These are phyloP conservation scores for Burhinus bistriatus DNA, from an alignment of 2,113 vertebrate genomes.

Conservation along the genomic window DNA sequence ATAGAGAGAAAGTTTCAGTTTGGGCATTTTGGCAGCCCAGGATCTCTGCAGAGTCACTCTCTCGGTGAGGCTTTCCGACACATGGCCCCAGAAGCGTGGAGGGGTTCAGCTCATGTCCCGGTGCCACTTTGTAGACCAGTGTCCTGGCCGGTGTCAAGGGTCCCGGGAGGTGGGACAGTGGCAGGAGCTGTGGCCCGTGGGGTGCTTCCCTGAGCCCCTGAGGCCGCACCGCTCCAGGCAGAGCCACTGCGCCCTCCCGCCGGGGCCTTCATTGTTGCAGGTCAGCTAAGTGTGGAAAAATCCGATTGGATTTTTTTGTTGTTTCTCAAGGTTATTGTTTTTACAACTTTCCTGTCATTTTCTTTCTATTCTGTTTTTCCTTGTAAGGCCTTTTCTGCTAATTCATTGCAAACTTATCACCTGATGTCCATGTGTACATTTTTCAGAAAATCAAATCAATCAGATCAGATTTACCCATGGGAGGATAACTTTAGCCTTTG, in stretches of 20 bases:
- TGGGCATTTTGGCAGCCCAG: neutral
- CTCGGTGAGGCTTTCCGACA: neutral
- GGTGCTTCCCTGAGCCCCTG: neutral
- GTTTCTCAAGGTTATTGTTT: neutral
- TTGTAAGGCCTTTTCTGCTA: neutral
- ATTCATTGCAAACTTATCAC: neutral
- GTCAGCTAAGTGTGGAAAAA: neutral
- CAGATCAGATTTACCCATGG: neutral
- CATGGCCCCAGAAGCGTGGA: rapidly evolving
- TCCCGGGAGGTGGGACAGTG: rapidly evolving
- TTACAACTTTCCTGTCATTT: neutral
- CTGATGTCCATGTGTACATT: neutral
- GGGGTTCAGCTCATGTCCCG: neutral
- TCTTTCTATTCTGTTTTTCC: neutral
- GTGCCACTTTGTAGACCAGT: neutral
- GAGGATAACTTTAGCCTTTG: neutral
- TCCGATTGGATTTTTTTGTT: too few species aligned
- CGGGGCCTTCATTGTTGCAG: neutral
- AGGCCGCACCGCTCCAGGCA: neutral
- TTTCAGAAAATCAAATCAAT: neutral
- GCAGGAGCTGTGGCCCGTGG: neutral
- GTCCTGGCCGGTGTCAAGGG: neutral
- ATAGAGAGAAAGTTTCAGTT: neutral
- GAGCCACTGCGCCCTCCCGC: rapidly evolving
- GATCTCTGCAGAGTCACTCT: neutral